phyloP scores from a whole-genome alignment of 2,797 vertebrate genomes.

The Chiroxiphia lanceolata region DNA sequence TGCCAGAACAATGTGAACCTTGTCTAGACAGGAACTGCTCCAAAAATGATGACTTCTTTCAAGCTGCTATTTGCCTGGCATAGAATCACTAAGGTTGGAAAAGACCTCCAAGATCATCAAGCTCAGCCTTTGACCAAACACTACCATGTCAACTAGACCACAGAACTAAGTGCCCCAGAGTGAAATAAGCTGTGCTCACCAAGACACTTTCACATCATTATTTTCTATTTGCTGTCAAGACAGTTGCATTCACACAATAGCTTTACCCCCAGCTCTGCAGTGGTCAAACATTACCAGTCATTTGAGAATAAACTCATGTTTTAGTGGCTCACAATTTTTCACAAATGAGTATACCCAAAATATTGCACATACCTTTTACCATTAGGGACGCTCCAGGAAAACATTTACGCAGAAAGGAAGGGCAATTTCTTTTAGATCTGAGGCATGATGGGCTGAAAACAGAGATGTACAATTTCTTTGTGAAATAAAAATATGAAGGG shows the following conservation, averaged over 20 bases:
- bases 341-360: background rate
- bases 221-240: background rate
- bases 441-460: background rate
- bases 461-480: background rate
- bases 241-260: background rate
- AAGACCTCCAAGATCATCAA: background rate
- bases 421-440: background rate
- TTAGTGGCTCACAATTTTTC: background rate
- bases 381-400: background rate
- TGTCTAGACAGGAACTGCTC: background rate
- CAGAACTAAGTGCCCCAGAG: background rate
- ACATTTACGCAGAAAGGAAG: background rate
- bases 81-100: background rate
- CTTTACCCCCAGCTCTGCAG: background rate
- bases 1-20: background rate
- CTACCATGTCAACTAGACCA: background rate
- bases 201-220: background rate
- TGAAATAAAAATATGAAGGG: background rate
- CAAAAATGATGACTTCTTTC: background rate
- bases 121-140: background rate
- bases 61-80: background rate
- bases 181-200: background rate
- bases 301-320: background rate
- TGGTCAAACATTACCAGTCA: background rate
- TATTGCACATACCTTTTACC: background rate